phyloP scores from a whole-genome alignment of 2,797 vertebrate species.

The Anolis apletophallus region DNA sequence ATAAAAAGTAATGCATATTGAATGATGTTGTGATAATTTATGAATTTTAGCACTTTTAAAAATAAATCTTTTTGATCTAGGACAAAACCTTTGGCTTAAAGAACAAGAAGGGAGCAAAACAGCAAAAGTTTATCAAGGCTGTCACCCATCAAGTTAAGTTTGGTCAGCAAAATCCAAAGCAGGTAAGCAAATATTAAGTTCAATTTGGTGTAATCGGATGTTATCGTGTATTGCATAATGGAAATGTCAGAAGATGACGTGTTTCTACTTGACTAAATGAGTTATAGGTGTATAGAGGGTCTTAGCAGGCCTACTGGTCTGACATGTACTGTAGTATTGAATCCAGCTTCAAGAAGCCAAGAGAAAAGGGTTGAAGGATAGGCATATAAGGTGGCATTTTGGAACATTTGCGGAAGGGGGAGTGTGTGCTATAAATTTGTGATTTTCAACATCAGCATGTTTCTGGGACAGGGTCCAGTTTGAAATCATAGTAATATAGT shows the following conservation, averaged over 20 bases:
- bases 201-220: not conserved
- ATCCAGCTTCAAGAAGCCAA: not conserved
- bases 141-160: conserved; percentile 96
- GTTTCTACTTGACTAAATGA: not conserved
- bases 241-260: not conserved
- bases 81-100: conserved; percentile 98
- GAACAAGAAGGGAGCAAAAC: conserved; percentile 98
- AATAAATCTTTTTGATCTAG: conserved; percentile 72
- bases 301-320: not conserved
- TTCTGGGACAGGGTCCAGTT: not conserved
- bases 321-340: not conserved
- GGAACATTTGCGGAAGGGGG: not conserved
- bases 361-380: not conserved
- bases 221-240: not conserved
- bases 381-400: not conserved
- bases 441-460: not conserved
- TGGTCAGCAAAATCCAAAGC: conserved; percentile 82
- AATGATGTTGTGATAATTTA: not conserved
- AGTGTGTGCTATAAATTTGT: not conserved
- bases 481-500: not conserved
- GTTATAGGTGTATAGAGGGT: not conserved
- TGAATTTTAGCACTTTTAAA: not conserved
- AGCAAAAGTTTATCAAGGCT: conserved; percentile 98
- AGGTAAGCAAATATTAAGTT: conserved; percentile 70
- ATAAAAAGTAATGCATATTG: not conserved